A percentile compares a stretch with the other conserved stretches of the same genome.
These are phyloP conservation scores for Abrostola triplasia DNA, from an alignment of 2,888 invertebrate genomes.

Conservation along the genomic window DNA sequence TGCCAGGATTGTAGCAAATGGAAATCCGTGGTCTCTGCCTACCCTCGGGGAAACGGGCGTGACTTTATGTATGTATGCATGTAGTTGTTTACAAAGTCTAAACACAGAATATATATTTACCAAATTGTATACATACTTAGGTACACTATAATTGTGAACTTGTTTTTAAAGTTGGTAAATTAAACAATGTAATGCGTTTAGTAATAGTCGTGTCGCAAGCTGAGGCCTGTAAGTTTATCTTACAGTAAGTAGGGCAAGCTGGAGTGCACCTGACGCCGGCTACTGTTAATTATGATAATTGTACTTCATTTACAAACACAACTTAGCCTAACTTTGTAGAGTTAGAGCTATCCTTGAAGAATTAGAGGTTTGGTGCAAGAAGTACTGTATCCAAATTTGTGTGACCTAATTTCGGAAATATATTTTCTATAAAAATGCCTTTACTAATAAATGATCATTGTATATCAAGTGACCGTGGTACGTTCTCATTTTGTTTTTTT, in stretches of 20 bases:
- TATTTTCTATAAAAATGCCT: too few relatives aligned
- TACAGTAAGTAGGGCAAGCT: slow-evolving; percentile 22
- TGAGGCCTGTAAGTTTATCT: slow-evolving; percentile 40
- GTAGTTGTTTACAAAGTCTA: too few relatives aligned
- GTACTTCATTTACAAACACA: slow-evolving; percentile 15
- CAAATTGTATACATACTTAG: not conserved
- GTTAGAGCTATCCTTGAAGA: not conserved
- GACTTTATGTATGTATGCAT: too few relatives aligned
- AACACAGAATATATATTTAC: not conserved
- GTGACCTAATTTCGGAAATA: not conserved
- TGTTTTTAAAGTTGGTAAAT: not conserved
- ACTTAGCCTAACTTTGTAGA: not conserved
- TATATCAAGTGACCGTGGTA: too few relatives aligned
- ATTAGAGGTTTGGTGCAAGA: too few relatives aligned
- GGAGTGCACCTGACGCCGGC: slow-evolving; percentile 14
- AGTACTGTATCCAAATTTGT: too few relatives aligned
- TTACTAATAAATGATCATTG: too few relatives aligned
- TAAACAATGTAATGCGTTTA: slow-evolving; percentile 3
- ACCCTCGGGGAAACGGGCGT: too few relatives aligned
- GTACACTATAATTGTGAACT: not conserved
- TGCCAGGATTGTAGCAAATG: too few relatives aligned
- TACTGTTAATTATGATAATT: slow-evolving; percentile 44
- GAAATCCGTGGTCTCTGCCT: too few relatives aligned
- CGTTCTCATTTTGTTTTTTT: too few relatives aligned
- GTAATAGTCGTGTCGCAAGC: slow-evolving; percentile 32